These are phyloP conservation scores for Eulithis prunata DNA, from an alignment of 2,888 invertebrate genomes.

Conservation along the genomic window DNA sequence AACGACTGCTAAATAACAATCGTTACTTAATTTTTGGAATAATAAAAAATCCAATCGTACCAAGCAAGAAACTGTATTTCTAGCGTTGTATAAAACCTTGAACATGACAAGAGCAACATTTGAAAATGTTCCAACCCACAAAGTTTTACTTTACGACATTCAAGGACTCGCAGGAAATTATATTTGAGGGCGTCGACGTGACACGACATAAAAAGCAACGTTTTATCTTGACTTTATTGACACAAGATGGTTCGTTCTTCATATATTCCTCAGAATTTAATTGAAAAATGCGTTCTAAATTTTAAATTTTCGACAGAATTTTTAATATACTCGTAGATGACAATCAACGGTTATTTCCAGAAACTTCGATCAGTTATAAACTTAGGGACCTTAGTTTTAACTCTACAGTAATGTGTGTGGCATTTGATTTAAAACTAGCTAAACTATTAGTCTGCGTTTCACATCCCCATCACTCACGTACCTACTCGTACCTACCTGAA, in stretches of 20 bases:
- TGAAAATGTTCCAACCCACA: constrained; percentile 52
- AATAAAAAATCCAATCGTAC: background rate
- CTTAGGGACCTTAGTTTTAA: no score
- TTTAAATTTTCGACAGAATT: no score
- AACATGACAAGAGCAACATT: constrained; percentile 45
- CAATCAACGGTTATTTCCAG: no score
- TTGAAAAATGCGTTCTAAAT: no score
- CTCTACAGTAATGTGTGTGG: constrained; percentile 1
- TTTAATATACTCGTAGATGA: no score
- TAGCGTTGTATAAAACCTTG: constrained; percentile 26
- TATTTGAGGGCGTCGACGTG: constrained; percentile 3
- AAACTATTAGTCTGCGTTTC: constrained; percentile 11
- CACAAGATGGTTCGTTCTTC: background rate
- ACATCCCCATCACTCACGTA: constrained; percentile 54
- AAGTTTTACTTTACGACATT: constrained; percentile 37
- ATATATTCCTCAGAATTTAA: no score
- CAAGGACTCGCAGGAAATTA: constrained; percentile 23
- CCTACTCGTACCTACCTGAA: constrained; percentile 63
- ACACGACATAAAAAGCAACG: background rate
- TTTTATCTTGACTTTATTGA: background rate
- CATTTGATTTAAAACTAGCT: constrained; percentile 12
- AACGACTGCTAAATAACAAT: no score
- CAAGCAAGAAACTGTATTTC: constrained; percentile 43
- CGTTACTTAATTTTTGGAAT: background rate
- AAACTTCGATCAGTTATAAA: no score